These are phyloP conservation scores for Pangasius sanitwongsei DNA, from an alignment of 2,797 vertebrate genomes.

Conservation along the genomic window DNA sequence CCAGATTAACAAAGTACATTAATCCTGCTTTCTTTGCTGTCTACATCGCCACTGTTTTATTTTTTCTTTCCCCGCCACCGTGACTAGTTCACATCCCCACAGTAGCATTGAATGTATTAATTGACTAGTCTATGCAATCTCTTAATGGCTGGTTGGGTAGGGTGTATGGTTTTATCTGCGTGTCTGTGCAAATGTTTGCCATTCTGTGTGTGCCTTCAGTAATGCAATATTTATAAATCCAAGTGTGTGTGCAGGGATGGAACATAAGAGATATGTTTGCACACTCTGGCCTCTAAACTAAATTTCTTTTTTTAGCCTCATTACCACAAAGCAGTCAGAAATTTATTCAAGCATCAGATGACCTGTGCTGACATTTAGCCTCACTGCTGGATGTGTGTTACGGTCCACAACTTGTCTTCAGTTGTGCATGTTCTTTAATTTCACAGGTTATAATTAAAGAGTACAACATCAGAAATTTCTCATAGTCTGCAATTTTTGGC, in stretches of 20 bases:
- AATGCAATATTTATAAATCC: background rate
- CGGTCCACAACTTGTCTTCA: background rate
- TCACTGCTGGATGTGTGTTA: background rate
- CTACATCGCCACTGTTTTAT: background rate
- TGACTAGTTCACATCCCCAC: background rate
- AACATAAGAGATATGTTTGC: conserved; percentile 1
- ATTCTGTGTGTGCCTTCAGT: too few relatives aligned
- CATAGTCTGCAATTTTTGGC: background rate
- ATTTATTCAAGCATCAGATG: background rate
- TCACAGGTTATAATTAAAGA: background rate
- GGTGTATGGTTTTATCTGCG: background rate
- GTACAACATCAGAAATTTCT: background rate
- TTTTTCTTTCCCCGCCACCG: background rate
- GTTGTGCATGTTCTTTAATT: background rate
- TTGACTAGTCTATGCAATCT: background rate
- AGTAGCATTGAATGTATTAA: conserved; percentile 1
- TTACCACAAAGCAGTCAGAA: conserved; percentile 16
- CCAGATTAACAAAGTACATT: background rate
- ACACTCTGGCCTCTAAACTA: background rate
- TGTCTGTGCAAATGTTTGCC: background rate
- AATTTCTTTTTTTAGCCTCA: conserved; percentile 15
- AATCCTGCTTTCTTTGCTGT: background rate
- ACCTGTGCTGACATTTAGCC: background rate
- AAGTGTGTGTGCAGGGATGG: background rate
- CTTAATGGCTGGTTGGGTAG: background rate